Conservation (phyloP, 2,797 vertebrate genomes). For the Pipistrellus kuhlii region DNA sequence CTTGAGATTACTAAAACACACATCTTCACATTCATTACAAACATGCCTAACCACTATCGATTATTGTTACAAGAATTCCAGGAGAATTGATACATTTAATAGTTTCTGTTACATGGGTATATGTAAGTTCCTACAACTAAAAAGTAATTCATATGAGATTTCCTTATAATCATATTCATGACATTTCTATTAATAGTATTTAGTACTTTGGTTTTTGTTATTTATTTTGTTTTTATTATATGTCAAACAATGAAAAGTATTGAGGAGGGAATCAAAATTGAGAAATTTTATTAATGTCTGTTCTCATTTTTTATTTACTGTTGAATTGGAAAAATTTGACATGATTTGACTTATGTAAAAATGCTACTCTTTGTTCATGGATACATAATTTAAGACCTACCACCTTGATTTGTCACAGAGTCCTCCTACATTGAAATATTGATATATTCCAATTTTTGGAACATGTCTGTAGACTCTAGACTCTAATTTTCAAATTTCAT, state of each 20-base stretch:
- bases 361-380: background rate
- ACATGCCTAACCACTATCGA: background rate
- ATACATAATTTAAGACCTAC: background rate
- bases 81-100: background rate
- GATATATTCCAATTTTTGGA: conserved; percentile 22
- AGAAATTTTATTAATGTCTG: conserved; percentile 43
- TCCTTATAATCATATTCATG: conserved; percentile 45
- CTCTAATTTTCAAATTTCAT: background rate
- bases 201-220: background rate
- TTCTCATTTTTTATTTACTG: conserved; percentile 30
- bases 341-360: conserved; percentile 24
- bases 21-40: background rate
- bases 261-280: background rate
- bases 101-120: background rate
- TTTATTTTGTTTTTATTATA: background rate
- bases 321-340: background rate
- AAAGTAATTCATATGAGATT: background rate
- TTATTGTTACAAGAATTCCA: background rate
- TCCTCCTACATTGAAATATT: background rate
- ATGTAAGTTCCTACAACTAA: background rate
- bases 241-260: conserved; percentile 28
- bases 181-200: conserved; percentile 59
- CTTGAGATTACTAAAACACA: background rate
- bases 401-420: background rate
- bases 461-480: background rate